Percentiles rank a stretch among this genome's conserved stretches.
Conservation (phyloP, 2,113 vertebrate species). For the Todiramphus saurophagus region DNA sequence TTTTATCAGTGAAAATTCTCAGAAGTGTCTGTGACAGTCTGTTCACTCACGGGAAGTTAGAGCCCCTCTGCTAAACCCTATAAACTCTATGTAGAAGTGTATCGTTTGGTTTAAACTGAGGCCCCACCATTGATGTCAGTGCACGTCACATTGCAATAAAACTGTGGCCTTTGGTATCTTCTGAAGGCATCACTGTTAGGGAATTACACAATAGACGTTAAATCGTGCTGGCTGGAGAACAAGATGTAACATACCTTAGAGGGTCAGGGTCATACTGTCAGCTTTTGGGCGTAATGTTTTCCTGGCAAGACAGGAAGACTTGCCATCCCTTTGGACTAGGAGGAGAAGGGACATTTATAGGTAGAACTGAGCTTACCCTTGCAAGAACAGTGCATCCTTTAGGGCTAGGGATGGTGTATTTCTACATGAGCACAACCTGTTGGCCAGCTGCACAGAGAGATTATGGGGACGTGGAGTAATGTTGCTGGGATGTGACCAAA, state of each 20-base stretch:
- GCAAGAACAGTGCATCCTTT: background rate
- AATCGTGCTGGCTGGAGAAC: conserved; percentile 29
- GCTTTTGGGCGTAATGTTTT: conserved; percentile 28
- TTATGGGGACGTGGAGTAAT: background rate
- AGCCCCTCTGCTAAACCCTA: background rate
- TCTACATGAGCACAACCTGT: background rate
- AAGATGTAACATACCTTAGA: conserved; percentile 47
- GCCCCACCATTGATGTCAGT: background rate
- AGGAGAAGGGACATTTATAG: conserved; percentile 23
- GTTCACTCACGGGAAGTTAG: background rate
- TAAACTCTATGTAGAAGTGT: background rate
- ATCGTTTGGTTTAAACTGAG: conserved; percentile 12
- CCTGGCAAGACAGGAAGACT: conserved; percentile 24
- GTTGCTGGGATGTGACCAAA: background rate
- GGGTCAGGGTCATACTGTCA: conserved; percentile 36
- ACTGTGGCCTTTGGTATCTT: background rate
- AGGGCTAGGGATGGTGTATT: background rate
- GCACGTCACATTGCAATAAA: conserved; percentile 3
- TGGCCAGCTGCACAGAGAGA: background rate
- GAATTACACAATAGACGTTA: background rate
- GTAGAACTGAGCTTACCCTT: background rate
- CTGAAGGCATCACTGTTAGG: background rate
- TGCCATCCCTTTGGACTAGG: background rate
- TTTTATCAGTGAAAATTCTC: background rate
- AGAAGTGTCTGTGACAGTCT: background rate